A percentile compares a stretch with the other conserved stretches of the same genome.
Evolutionary conservation across 2,113 vertebrate species (phyloP).

Genomic region (Egretta garzetta): DNA sequence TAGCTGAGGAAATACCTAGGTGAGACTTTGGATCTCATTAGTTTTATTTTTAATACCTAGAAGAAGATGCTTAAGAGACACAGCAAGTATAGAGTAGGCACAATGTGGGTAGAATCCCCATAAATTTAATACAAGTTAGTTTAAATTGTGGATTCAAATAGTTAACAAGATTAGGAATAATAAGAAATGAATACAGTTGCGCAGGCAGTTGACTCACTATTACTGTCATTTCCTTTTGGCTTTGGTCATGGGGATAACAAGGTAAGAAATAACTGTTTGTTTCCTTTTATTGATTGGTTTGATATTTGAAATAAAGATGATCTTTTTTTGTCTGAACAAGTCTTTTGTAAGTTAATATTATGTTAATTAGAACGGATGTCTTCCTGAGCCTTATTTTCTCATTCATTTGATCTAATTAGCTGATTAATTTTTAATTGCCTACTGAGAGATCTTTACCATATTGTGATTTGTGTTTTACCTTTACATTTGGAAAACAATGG

Average conservation of each 20-base stretch:
- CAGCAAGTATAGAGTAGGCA: neutral
- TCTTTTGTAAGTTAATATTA: constrained; percentile 56
- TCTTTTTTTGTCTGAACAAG: constrained; percentile 3
- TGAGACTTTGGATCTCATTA: neutral
- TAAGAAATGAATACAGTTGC: constrained; percentile 36
- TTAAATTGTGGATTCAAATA: neutral
- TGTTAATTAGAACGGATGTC: constrained; percentile 47
- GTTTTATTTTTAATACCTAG: neutral
- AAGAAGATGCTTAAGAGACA: neutral
- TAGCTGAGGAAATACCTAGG: neutral
- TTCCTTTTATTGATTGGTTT: constrained; percentile 54
- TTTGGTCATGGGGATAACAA: constrained; percentile 53
- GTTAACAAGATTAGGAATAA: constrained; percentile 44
- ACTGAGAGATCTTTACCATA: constrained; percentile 39
- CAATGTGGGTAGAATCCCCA: neutral
- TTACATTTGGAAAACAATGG: constrained; percentile 43
- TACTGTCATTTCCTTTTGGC: constrained; percentile 55
- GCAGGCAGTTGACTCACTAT: neutral
- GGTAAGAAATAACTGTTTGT: constrained; percentile 57
- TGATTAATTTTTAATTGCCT: constrained; percentile 65
- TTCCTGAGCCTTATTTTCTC: constrained; percentile 63
- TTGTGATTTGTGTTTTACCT: constrained; percentile 49
- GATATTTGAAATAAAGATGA: constrained; percentile 17
- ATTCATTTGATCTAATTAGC: constrained; percentile 54
- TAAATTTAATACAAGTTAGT: neutral